phyloP scores from a whole-genome alignment of 2,797 vertebrate genomes.

The Philypnodon macrostomus region DNA sequence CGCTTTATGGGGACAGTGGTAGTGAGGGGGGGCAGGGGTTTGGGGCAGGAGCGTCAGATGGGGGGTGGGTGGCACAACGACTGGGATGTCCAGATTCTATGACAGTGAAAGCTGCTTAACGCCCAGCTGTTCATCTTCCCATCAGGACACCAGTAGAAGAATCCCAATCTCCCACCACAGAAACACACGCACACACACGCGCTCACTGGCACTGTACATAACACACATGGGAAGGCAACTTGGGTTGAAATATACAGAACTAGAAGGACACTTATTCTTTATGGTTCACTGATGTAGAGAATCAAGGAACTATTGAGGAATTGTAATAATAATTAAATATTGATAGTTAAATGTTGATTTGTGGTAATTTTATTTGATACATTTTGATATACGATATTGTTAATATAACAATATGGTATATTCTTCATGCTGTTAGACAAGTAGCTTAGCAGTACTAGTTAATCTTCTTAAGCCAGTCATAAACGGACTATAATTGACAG shows the following conservation, averaged over 20 bases:
- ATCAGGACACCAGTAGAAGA: slow-evolving; percentile 58
- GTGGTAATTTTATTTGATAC: neutral
- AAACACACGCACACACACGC: slow-evolving; percentile 2
- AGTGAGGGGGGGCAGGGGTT: slow-evolving; percentile 27
- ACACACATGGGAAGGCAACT: no score
- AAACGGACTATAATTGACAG: slow-evolving; percentile 55
- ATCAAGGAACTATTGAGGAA: no score
- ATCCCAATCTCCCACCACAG: slow-evolving; percentile 31
- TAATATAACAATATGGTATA: neutral
- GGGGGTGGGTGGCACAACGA: slow-evolving; percentile 54
- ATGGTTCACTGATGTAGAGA: no score
- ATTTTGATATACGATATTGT: neutral
- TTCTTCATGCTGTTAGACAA: slow-evolving; percentile 3
- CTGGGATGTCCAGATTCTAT: slow-evolving; percentile 57
- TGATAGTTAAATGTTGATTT: no score
- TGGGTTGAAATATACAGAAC: no score
- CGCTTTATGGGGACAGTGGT: slow-evolving; percentile 40
- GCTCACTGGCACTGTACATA: no score
- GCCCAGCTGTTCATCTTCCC: slow-evolving; percentile 78
- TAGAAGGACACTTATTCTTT: no score
- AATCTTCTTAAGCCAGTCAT: slow-evolving; percentile 64
- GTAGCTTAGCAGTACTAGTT: slow-evolving; percentile 41
- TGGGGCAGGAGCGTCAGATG: slow-evolving; percentile 22
- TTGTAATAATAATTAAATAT: no score
- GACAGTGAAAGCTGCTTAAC: slow-evolving; percentile 77